Evolutionary conservation across 1,140 invertebrate genomes (phyloP), one percentile per base, ranked within the genome.

Genomic region (Megathymus violae): DNA sequence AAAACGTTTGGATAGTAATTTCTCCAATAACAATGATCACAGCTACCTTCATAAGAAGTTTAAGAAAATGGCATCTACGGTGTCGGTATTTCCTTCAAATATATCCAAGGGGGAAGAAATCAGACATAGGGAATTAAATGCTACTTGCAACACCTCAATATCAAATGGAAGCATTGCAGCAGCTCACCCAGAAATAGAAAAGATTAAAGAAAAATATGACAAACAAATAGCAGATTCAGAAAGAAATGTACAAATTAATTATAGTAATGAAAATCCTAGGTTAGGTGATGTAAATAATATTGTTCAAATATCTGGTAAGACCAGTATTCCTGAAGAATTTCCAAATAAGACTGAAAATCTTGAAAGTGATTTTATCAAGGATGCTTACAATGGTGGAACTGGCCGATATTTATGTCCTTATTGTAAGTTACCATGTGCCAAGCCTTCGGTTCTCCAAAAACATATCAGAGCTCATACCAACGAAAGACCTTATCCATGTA

Each of bases 381-480:
- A 91, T 76, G 84, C 78, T 68, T 78, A 86, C 70, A 91, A 77
- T 71, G 90, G 69, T 74, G 78, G 72, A 71, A 76, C 85, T 31
- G 94, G 94, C 31, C 92, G 94, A 64, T 95, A 98, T 88, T 93
- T 96, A 58, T 98, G 97, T 81, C 94, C 94, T 1, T 98, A 97
- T 85, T 98, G 97, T 91, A 96, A 95, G 78, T 89, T 97, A 75
- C 94, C 94, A 36, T 98, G 97, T 92, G 95, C 97, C 68, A 98
- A 98, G 87, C 97, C 97, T n/a, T 98, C 97, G 76, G 97, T 98
- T 38, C 92, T 98, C 44, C 95, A 98, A 82, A 98, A 98, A 92
- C 97, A 98, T 92, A 96, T 98, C 76, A 94, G 97, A 72, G 94
- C 97, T 62, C 96, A 98, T 91, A 96, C 97, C n/a, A 97, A 98